Evolutionary conservation across 2,113 vertebrate species (phyloP), one percentile per base, ranked within the genome.

Genomic region (Verasper variegatus): DNA sequence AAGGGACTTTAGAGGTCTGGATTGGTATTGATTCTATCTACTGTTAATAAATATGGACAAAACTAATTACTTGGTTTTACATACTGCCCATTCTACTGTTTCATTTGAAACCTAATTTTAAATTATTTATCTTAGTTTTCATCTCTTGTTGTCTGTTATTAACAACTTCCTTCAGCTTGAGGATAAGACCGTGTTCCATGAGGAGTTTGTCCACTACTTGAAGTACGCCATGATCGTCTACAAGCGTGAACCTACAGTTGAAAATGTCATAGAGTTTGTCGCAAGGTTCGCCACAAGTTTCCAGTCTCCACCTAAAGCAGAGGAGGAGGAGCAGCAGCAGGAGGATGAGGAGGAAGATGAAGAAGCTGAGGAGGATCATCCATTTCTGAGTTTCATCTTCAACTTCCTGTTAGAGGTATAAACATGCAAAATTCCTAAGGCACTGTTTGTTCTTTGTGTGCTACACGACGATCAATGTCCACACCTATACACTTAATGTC

Each of bases 201-300:
- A 97, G 27, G 95, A 98, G 86, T 99, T 98, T 81, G 42, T 96
- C 67, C 91, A 95, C 79, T 97, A 93, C 76, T 89, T 99, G 61
- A 98, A 98, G 71, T 97, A 96, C 11, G 96, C 94, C 9, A 94
- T 99, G 96, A 94, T 98, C 21, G 89, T 99, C 67, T 97, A 98
- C 91, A 97, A 94, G 69, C 94, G 97, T 3, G 97, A 99, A 56
- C 95, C 96, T 1, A 87, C 95, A 0, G 97, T 98, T 62, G 97
- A 99, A 85, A 93, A 95, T 17, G 91, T 98, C 56, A 95, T 98
- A 0, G 94, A 97, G 74, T 99, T 99, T 85, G 96, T 92, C 0
- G 95, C 95, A 1, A 96, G 91, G 83, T 99, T 99, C 78, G 93
- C 95, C n/a, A 93, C 95, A 45, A 97, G 96, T 2, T 97, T 98